Percentiles rank a stretch among this genome's conserved stretches.
These are phyloP conservation scores for Malthinus seriepunctatus DNA, from an alignment of 2,888 invertebrate species.

Conservation along the genomic window DNA sequence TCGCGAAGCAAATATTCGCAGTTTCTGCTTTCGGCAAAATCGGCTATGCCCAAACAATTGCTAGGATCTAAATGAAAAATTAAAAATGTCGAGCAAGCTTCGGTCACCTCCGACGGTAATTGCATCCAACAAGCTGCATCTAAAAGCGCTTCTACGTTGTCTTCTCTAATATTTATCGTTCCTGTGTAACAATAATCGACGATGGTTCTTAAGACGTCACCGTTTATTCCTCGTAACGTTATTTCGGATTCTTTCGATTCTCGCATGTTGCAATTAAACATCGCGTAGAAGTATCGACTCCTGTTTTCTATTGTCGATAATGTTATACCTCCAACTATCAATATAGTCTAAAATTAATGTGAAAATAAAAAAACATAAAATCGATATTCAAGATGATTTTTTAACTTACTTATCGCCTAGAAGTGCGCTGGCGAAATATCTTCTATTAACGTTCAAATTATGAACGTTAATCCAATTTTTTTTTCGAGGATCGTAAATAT, in stretches of 20 bases:
- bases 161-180: slow-evolving; percentile 80
- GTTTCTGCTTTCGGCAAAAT: slow-evolving; percentile 92
- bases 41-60: slow-evolving; percentile 90
- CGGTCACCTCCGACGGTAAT: slow-evolving; percentile 81
- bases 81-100: slow-evolving; percentile 87
- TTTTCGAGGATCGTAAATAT: no score
- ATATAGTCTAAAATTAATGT: no score
- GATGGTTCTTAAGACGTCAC: slow-evolving; percentile 81
- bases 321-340: no score
- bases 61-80: slow-evolving; percentile 90
- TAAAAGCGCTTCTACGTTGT: slow-evolving; percentile 86
- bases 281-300: slow-evolving; percentile 94
- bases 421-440: no score
- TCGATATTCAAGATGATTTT: no score
- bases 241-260: slow-evolving; percentile 86
- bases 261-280: slow-evolving; percentile 88
- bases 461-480: no score
- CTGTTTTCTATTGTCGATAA: no score
- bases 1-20: slow-evolving; percentile 79
- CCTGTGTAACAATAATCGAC: slow-evolving; percentile 93
- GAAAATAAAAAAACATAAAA: no score
- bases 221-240: slow-evolving; percentile 80
- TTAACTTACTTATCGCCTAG: no score
- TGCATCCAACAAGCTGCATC: slow-evolving; percentile 89
- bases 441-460: no score